A percentile compares a stretch with the other conserved stretches of the same genome.
Evolutionary conservation across 2,797 vertebrate species (phyloP).

Genomic region (Pagetopsis macropterus): DNA sequence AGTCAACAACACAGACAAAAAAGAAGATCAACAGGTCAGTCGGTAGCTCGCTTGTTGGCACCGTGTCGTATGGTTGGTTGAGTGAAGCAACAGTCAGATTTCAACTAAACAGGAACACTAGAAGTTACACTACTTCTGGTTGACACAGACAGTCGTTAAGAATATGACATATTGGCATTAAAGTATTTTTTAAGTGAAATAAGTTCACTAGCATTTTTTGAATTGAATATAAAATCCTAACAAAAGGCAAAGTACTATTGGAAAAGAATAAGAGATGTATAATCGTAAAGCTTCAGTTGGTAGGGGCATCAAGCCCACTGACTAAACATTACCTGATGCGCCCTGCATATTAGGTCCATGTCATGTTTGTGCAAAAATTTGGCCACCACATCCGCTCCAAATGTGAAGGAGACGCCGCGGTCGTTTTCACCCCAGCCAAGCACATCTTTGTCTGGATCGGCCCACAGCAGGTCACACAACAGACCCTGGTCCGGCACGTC

Average conservation of each 20-base stretch:
- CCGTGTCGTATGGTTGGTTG: neutral
- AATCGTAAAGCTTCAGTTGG: neutral
- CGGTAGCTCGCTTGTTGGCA: neutral
- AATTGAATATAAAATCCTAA: neutral
- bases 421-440: conserved; percentile 88
- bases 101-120: neutral
- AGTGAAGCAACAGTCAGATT: conserved; percentile 1
- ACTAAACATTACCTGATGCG: conserved; percentile 82
- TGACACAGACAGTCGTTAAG: neutral
- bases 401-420: conserved; percentile 87
- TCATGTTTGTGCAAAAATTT: conserved; percentile 90
- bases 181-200: neutral
- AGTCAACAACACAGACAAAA: neutral
- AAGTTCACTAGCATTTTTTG: neutral
- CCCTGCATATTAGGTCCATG: conserved; percentile 90
- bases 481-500: conserved; percentile 88
- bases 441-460: conserved; percentile 87
- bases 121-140: neutral
- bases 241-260: neutral
- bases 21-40: neutral
- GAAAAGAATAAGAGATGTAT: neutral
- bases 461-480: conserved; percentile 88
- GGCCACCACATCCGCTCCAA: conserved; percentile 87
- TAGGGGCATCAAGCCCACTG: neutral
- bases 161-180: neutral